phyloP scores from a whole-genome alignment of 1,140 invertebrate genomes.

The Anoplophora glabripennis region DNA sequence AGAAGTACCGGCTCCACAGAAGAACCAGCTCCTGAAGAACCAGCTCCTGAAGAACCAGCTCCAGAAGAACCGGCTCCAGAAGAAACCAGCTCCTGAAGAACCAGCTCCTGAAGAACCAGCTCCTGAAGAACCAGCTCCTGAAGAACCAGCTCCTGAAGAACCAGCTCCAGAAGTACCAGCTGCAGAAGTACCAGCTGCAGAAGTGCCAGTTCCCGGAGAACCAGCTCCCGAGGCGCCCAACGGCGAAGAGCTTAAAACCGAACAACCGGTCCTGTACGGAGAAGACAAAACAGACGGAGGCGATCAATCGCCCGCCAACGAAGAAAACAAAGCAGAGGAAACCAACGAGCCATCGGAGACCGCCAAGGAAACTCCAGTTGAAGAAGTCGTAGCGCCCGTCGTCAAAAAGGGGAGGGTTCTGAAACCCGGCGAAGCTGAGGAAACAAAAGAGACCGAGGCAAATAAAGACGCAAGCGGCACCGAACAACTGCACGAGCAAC shows the following conservation, averaged over 20 bases:
- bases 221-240: not conserved
- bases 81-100: not conserved
- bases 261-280: not conserved
- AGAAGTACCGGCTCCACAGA: not conserved
- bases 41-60: not conserved
- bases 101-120: not conserved
- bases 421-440: not conserved
- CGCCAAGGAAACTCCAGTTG: no score
- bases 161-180: not conserved
- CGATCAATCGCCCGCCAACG: not conserved
- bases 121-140: slow-evolving; percentile 3
- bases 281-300: not conserved
- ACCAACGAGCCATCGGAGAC: not conserved
- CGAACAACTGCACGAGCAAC: slow-evolving; percentile 11
- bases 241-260: no score
- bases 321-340: not conserved
- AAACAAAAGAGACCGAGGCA: slow-evolving; percentile 5
- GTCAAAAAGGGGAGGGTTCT: no score
- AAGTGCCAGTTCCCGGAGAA: not conserved
- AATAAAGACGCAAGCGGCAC: no score
- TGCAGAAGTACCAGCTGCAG: not conserved
- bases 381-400: no score
- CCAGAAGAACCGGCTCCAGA: not conserved
- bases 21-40: not conserved
- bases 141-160: not conserved